These are phyloP conservation scores for Ommatoiulus sabulosus DNA, from an alignment of 2,888 invertebrate genomes.

Conservation along the genomic window DNA sequence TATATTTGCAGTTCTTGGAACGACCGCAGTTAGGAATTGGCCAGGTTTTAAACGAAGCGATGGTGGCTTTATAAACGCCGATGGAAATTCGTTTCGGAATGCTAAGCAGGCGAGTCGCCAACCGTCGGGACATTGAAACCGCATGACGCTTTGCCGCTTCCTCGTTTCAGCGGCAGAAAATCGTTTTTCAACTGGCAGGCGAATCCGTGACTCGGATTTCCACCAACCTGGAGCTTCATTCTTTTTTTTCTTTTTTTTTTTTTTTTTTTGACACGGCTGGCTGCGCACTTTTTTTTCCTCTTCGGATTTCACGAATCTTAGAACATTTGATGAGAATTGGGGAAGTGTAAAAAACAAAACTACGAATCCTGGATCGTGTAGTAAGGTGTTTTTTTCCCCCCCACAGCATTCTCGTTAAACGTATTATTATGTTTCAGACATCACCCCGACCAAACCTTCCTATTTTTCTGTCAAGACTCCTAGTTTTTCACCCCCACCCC, in stretches of 20 bases:
- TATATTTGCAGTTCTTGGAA: background rate
- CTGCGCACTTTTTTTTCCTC: background rate
- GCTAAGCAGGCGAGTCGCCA: background rate
- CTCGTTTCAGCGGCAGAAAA: background rate
- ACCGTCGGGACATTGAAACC: background rate
- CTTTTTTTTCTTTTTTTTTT: background rate
- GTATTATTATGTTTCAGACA: background rate
- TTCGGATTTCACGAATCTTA: conserved; percentile 11
- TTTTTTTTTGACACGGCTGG: background rate
- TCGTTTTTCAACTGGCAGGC: background rate
- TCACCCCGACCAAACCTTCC: background rate
- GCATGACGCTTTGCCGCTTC: background rate
- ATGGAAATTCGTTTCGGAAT: background rate
- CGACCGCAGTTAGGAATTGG: background rate
- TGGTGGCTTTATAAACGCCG: background rate
- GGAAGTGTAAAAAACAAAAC: conserved; percentile 21
- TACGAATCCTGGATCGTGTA: conserved; percentile 20
- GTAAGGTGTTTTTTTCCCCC: background rate
- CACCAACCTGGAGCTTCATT: background rate
- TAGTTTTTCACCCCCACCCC: background rate
- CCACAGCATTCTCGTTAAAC: background rate
- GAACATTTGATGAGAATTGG: background rate
- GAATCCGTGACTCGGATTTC: background rate
- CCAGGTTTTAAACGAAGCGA: background rate
- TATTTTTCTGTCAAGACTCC: background rate